Conservation (phyloP, 2,797 vertebrate species). For the Bovichtus variegatus region DNA sequence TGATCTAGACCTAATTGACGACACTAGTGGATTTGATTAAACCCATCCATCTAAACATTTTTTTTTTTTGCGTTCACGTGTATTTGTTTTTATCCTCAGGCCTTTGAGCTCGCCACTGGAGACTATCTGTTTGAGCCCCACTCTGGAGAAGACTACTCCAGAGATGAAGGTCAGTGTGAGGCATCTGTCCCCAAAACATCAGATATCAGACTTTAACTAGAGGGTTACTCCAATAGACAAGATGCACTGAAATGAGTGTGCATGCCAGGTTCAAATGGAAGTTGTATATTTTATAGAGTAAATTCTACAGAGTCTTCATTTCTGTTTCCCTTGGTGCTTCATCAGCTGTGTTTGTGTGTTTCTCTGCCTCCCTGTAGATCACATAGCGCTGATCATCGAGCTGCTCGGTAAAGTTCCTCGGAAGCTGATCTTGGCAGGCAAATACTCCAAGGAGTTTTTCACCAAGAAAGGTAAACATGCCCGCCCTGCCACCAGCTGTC, state of each 20-base stretch:
- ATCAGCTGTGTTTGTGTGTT: conserved; percentile 25
- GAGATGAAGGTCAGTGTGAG: conserved; percentile 91
- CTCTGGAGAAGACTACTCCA: conserved; percentile 96
- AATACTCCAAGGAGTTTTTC: conserved; percentile 99
- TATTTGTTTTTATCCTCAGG: conserved; percentile 78
- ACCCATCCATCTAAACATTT: neutral
- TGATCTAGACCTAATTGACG: neutral
- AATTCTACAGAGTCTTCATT: neutral
- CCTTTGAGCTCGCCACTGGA: conserved; percentile 96
- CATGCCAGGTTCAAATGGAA: neutral
- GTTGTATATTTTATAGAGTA: neutral
- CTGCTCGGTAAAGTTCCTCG: conserved; percentile 97
- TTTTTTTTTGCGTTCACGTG: neutral
- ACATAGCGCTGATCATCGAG: conserved; percentile 98
- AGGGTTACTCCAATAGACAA: neutral
- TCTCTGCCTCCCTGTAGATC: conserved; percentile 84
- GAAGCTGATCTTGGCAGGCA: conserved; percentile 94
- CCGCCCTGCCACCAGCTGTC: conserved; percentile 11
- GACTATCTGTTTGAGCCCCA: conserved; percentile 99
- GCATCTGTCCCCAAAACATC: too few species aligned
- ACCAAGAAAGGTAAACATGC: conserved; percentile 95
- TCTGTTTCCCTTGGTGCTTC: neutral
- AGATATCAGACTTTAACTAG: neutral
- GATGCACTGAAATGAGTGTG: neutral
- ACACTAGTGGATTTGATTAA: neutral